A percentile compares a stretch with the other conserved stretches of the same genome.
Evolutionary conservation across 2,888 invertebrate genomes (phyloP).

Genomic region (Rhodophaea formosa): DNA sequence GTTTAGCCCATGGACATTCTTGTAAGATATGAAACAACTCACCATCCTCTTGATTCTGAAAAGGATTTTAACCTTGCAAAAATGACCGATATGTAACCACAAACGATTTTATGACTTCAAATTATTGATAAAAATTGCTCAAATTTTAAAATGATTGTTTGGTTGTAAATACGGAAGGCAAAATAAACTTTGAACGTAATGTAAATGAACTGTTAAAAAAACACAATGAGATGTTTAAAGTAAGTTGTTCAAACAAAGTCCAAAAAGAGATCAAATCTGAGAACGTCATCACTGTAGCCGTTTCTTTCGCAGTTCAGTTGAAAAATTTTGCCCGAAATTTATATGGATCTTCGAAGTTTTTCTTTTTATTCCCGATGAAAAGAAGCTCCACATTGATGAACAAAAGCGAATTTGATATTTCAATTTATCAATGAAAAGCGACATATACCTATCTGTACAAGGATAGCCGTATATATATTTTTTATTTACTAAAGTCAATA

Average conservation of each 20-base stretch:
- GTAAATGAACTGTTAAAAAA: not conserved
- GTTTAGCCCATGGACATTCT: conserved; percentile 62
- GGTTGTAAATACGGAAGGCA: not conserved
- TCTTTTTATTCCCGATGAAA: conserved; percentile 40
- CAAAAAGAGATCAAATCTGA: conserved; percentile 40
- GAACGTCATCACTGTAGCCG: conserved; percentile 35
- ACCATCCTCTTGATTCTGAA: conserved; percentile 77
- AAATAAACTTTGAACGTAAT: not conserved
- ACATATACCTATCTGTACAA: conserved; percentile 59
- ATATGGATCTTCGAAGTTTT: conserved; percentile 76
- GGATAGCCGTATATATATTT: conserved; percentile 46
- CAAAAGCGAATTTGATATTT: conserved; percentile 54
- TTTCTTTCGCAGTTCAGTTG: conserved; percentile 63
- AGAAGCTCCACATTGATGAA: conserved; percentile 59
- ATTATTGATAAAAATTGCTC: not conserved
- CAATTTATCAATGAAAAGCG: conserved; percentile 61
- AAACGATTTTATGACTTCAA: conserved; percentile 36
- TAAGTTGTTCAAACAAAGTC: conserved; percentile 39
- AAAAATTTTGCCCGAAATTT: conserved; percentile 59
- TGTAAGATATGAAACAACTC: conserved; percentile 67
- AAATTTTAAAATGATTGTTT: not conserved
- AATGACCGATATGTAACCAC: conserved; percentile 58
- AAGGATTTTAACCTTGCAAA: conserved; percentile 67
- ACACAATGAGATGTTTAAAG: conserved; percentile 53
- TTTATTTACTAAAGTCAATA: not conserved